Base-by-base conservation (phyloP, 2,888 invertebrate genomes). In the Pemphredon lugubris region DNA sequence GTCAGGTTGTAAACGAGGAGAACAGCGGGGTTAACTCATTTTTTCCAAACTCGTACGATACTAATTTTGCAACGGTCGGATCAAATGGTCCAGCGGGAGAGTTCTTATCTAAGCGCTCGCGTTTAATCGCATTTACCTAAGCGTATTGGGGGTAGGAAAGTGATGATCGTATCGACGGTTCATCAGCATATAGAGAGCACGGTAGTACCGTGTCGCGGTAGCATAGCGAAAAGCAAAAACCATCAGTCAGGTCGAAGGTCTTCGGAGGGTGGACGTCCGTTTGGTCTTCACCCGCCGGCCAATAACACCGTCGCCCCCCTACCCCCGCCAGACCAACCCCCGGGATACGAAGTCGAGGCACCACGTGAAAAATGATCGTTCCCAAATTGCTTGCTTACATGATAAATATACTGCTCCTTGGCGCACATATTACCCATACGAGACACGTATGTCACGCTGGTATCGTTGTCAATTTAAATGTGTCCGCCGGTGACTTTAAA, bases 321-420 rank as follows among this genome's bases (percentile, higher is more conserved):
- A 51, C 63, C 44, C 53, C 47, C 16, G 37, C 65, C 58, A 55
- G 54, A 45, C 61, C 69, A 71, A 77, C 79, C 82, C 79, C 73
- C 65, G 79, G 67, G 83, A 84, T 83, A 83, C 78, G 76, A 79
- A 86, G 83, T 86, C 86, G 82, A 83, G 84, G 82, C 83, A 79
- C 81, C 82, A 79, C 73, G 88, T 89, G 89, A 89, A 89, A 89
- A 89, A 89, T 89, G 89, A 89, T 89, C 89, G 85, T 58, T 78
- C 82, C 86, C 85, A 89, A 89, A 89, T 89, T 89, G 88, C 88
- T 86, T 87, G 89, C 88, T 89, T 88, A 88, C 87, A 89, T 89
- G 89, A 89, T 89, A 89, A 89, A 89, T 89, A 87, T 88, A 87
- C 87, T 79, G 75, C 61, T 70, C 58, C 63, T 51, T 57, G 40